Conservation (phyloP, 1,140 invertebrate genomes). For the Aplysia californica region DNA sequence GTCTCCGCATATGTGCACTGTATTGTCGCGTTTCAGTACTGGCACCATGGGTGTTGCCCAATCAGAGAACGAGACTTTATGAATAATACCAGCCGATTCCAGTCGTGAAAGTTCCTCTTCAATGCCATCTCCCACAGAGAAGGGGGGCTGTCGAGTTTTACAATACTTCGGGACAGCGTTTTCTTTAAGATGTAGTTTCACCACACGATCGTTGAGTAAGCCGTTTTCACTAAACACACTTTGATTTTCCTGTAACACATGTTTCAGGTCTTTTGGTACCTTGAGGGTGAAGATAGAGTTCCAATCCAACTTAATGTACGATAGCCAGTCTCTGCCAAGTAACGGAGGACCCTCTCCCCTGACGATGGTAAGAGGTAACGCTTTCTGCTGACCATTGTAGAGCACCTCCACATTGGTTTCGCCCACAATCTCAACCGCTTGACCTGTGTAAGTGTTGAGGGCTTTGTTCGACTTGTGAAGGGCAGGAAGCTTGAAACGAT, state of each 20-base stretch:
- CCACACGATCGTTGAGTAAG: slow-evolving; percentile 23
- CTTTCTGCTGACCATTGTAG: background rate
- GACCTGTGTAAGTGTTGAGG: background rate
- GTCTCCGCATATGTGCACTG: no score
- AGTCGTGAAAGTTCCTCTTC: slow-evolving; percentile 47
- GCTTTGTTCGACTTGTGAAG: background rate
- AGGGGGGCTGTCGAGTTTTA: slow-evolving; percentile 40
- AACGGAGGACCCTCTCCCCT: background rate
- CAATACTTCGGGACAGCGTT: slow-evolving; percentile 25
- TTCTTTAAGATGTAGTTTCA: slow-evolving; percentile 31
- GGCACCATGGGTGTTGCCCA: slow-evolving; percentile 65
- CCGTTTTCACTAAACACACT: slow-evolving; percentile 25
- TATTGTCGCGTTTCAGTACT: slow-evolving; percentile 64
- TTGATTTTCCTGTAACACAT: background rate
- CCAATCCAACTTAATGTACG: background rate
- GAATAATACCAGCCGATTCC: slow-evolving; percentile 35
- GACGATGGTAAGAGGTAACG: background rate
- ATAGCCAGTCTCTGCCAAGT: background rate
- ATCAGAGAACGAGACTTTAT: slow-evolving; percentile 37
- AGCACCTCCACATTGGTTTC: background rate
- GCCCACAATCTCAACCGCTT: background rate
- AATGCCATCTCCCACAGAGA: slow-evolving; percentile 40
- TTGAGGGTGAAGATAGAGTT: background rate
- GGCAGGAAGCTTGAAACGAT: background rate
- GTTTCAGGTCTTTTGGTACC: background rate